Conservation (phyloP, 2,888 invertebrate species). For the Lysandra bellargus region DNA sequence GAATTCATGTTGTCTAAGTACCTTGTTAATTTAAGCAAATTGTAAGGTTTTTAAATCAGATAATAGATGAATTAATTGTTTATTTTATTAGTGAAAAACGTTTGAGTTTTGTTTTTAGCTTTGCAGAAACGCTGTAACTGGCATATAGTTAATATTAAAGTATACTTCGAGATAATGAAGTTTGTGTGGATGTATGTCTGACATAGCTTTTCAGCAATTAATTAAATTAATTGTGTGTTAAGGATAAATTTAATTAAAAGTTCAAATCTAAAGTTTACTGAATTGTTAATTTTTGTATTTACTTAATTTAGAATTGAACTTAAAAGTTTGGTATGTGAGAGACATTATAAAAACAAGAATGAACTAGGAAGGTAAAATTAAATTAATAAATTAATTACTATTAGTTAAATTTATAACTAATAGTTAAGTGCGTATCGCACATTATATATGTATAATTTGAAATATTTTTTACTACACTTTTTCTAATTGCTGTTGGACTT, state of each 20-base stretch:
- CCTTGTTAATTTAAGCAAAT: no score
- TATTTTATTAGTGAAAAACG: no score
- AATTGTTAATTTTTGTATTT: constrained; percentile 26
- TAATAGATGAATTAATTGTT: no score
- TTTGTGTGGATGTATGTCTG: constrained; percentile 16
- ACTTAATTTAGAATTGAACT: background rate
- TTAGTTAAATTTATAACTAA: no score
- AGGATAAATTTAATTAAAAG: constrained; percentile 11
- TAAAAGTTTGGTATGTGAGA: background rate
- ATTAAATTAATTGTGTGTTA: constrained; percentile 23
- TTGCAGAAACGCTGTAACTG: background rate
- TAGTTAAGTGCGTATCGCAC: no score
- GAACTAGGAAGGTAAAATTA: background rate
- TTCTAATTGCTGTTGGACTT: no score
- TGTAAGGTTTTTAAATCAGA: no score
- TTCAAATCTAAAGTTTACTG: constrained; percentile 15
- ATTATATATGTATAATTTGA: no score
- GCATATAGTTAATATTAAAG: constrained; percentile 24
- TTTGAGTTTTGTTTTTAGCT: background rate
- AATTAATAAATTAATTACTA: no score
- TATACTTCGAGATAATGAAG: constrained; percentile 29
- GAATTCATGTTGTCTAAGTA: no score
- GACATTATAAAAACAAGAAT: background rate
- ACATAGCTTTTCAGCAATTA: constrained; percentile 24
- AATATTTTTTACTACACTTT: no score